Conservation (phyloP, 2,888 invertebrate genomes). For the Atherix ibis region DNA sequence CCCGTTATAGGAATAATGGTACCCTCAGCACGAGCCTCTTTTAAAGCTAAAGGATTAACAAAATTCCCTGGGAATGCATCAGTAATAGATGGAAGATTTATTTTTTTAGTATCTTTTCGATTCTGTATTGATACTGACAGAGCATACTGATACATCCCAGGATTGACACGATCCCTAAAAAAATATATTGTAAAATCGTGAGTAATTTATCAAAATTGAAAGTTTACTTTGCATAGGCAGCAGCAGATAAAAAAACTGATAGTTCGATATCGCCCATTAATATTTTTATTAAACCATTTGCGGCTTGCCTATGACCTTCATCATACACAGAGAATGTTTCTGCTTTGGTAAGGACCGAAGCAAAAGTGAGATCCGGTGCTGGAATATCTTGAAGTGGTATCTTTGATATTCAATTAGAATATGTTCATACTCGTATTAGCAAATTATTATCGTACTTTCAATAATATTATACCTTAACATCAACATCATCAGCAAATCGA, state of each 20-base stretch:
- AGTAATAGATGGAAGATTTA: slow-evolving; percentile 55
- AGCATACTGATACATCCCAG: slow-evolving; percentile 65
- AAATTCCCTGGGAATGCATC: slow-evolving; percentile 73
- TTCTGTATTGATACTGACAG: slow-evolving; percentile 61
- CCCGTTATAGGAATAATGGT: slow-evolving; percentile 37
- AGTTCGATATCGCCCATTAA: slow-evolving; percentile 45
- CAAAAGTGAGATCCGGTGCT: slow-evolving; percentile 24
- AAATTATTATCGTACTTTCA: no score
- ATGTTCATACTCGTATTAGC: no score
- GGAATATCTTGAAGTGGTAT: slow-evolving; percentile 23
- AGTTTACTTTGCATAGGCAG: slow-evolving; percentile 38
- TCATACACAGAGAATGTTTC: slow-evolving; percentile 54
- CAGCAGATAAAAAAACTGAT: slow-evolving; percentile 50
- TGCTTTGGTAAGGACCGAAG: slow-evolving; percentile 17
- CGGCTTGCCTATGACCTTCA: slow-evolving; percentile 52
- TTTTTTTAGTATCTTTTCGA: slow-evolving; percentile 24
- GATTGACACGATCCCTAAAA: slow-evolving; percentile 55
- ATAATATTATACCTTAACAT: slow-evolving; percentile 18
- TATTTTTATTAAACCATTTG: slow-evolving; percentile 49
- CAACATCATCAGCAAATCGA: slow-evolving; percentile 24
- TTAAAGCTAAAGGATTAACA: slow-evolving; percentile 56
- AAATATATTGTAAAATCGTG: background rate
- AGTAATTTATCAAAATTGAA: background rate
- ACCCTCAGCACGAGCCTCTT: slow-evolving; percentile 51
- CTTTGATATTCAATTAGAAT: no score